phyloP scores from a whole-genome alignment of 2,797 vertebrate genomes.

The Labroides dimidiatus region DNA sequence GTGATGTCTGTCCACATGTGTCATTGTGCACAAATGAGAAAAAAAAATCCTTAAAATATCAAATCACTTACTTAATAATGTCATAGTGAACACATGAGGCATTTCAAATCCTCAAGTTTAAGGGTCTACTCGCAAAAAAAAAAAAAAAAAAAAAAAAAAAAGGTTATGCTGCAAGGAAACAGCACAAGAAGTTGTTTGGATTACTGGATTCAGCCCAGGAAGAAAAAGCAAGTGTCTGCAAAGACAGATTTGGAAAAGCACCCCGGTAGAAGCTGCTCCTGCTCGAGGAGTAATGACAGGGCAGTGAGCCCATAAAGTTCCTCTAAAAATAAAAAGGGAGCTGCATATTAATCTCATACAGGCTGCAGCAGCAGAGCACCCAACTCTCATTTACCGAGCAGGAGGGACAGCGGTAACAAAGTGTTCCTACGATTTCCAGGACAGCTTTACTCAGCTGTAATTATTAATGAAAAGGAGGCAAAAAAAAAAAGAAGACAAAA shows the following conservation, averaged over 20 bases:
- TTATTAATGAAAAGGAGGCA: slow-evolving; percentile 41
- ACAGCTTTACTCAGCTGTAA: slow-evolving; percentile 53
- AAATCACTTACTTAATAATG: too few relatives aligned
- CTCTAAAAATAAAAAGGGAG: slow-evolving; percentile 52
- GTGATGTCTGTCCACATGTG: slow-evolving; percentile 9
- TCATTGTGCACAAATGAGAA: slow-evolving; percentile 7
- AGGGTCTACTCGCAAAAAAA: neutral
- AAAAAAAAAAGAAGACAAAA: slow-evolving; percentile 10
- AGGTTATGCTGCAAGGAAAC: neutral
- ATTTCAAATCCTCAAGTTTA: neutral
- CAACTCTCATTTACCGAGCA: slow-evolving; percentile 51
- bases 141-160: too few relatives aligned
- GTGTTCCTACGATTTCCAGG: slow-evolving; percentile 36
- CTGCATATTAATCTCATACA: slow-evolving; percentile 59
- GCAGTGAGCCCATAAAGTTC: slow-evolving; percentile 39
- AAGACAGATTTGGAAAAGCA: slow-evolving; percentile 5
- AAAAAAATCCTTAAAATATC: too few relatives aligned
- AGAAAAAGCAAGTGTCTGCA: neutral
- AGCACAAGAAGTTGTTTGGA: slow-evolving; percentile 3
- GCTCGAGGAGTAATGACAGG: slow-evolving; percentile 38
- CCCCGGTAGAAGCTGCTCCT: slow-evolving; percentile 13
- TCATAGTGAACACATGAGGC: too few relatives aligned
- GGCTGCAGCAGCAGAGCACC: slow-evolving; percentile 35
- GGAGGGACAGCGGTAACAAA: slow-evolving; percentile 46
- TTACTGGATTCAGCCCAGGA: slow-evolving; percentile 4